A percentile compares a stretch with the other conserved stretches of the same genome.
Evolutionary conservation across 2,113 vertebrate species (phyloP).

Genomic region (Xiphias gladius): DNA sequence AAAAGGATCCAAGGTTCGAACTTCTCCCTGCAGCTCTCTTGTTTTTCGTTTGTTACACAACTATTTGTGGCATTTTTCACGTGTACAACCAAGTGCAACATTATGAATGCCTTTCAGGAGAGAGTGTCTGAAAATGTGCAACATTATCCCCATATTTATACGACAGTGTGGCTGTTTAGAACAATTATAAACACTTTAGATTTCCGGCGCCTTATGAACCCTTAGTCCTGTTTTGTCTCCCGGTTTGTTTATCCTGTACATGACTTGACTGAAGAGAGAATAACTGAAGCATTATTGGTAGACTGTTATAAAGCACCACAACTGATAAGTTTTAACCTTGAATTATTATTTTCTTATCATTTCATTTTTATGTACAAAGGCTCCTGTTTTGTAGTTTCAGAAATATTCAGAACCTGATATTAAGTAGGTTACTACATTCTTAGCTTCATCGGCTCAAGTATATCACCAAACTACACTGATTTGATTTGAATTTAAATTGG

Average conservation of each 20-base stretch:
- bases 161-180: neutral
- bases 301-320: neutral
- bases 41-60: too few relatives aligned
- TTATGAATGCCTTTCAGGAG: neutral
- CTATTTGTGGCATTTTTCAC: too few relatives aligned
- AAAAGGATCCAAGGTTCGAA: too few relatives aligned
- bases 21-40: too few relatives aligned
- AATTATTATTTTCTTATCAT: neutral
- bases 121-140: neutral
- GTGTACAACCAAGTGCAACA: neutral
- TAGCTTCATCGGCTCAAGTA: slow-evolving; percentile 10
- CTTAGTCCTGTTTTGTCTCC: neutral
- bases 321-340: neutral
- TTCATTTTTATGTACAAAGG: neutral
- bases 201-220: neutral
- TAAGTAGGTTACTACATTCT: neutral
- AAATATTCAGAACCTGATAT: neutral
- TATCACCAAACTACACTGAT: slow-evolving; percentile 55
- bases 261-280: neutral
- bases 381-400: neutral
- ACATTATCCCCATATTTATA: neutral
- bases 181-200: neutral
- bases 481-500: slow-evolving; percentile 53
- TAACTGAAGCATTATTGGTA: neutral
- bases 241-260: neutral